phyloP scores from a whole-genome alignment of 2,888 invertebrate genomes.

The Drosophila subsilvestris region DNA sequence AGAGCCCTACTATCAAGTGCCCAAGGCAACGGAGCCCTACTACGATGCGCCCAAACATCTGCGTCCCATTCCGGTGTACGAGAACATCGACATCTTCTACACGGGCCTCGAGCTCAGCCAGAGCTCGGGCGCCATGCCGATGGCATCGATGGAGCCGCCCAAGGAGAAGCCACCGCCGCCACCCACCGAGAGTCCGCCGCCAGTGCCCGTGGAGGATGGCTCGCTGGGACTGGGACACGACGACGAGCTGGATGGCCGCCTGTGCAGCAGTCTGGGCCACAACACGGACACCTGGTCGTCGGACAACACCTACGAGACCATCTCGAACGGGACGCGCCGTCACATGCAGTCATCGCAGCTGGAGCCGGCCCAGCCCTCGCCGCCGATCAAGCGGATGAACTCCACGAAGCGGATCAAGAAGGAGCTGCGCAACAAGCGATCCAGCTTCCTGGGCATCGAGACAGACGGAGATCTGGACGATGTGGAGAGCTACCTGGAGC shows the following conservation, averaged over 20 bases:
- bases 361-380: conserved; percentile 64
- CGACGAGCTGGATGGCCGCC: conserved; percentile 64
- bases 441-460: conserved; percentile 94
- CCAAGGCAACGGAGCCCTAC: conserved; percentile 83
- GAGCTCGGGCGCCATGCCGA: conserved; percentile 6
- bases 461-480: conserved; percentile 86
- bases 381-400: conserved; percentile 89
- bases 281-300: conserved; percentile 78
- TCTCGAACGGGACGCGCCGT: conserved; percentile 65
- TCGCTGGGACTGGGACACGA: conserved; percentile 63
- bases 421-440: conserved; percentile 92
- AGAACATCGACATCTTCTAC: conserved; percentile 87
- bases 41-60: conserved; percentile 83
- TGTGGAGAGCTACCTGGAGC: conserved; percentile 89
- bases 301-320: conserved; percentile 83
- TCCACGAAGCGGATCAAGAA: conserved; percentile 94
- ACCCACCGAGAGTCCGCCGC: conserved; percentile 85
- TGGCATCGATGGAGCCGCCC: conserved; percentile 87
- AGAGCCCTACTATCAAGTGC: conserved; percentile 84
- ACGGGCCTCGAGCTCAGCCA: conserved; percentile 63
- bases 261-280: conserved; percentile 42
- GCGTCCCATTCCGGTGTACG: conserved; percentile 86
- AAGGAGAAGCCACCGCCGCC: conserved; percentile 94
- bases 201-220: conserved; percentile 43
- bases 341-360: conserved; percentile 43